Conservation (phyloP, 1,140 invertebrate species). For the Drosophila tropicalis region DNA sequence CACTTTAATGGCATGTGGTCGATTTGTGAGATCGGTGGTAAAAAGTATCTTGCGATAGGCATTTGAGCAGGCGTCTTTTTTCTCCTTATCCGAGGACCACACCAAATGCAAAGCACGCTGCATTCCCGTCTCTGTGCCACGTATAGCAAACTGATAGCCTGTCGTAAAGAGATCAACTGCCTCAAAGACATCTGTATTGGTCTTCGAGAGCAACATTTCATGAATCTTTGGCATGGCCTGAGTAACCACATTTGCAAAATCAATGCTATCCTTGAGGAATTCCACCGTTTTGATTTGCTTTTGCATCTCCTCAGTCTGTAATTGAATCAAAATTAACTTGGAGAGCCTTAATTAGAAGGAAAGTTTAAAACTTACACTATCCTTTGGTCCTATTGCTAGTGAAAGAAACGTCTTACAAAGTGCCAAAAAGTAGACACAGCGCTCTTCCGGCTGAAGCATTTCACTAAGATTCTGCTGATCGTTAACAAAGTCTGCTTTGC, state of each 20-base stretch:
- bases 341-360: not conserved
- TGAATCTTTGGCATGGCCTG: conserved; percentile 88
- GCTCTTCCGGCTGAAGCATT: conserved; percentile 61
- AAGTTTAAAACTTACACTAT: conserved; percentile 54
- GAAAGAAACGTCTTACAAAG: conserved; percentile 72
- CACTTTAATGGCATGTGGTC: conserved; percentile 84
- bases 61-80: conserved; percentile 85
- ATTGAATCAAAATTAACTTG: not conserved
- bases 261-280: conserved; percentile 86
- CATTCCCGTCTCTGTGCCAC: conserved; percentile 88
- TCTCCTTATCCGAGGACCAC: conserved; percentile 86
- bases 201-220: conserved; percentile 89
- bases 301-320: conserved; percentile 74
- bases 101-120: conserved; percentile 90
- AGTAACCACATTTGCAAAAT: conserved; percentile 88
- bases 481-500: conserved; percentile 65
- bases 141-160: conserved; percentile 90
- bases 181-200: conserved; percentile 91
- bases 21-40: conserved; percentile 65
- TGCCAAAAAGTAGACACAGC: conserved; percentile 63
- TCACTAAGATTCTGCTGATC: conserved; percentile 65
- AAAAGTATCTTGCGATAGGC: conserved; percentile 84
- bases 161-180: conserved; percentile 93
- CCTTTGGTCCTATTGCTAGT: conserved; percentile 60
- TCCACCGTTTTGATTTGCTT: conserved; percentile 85